These are phyloP conservation scores for Epizoanthus stellaris DNA, from an alignment of 92 coral and sea anemone genomes.

Conservation along the genomic window DNA sequence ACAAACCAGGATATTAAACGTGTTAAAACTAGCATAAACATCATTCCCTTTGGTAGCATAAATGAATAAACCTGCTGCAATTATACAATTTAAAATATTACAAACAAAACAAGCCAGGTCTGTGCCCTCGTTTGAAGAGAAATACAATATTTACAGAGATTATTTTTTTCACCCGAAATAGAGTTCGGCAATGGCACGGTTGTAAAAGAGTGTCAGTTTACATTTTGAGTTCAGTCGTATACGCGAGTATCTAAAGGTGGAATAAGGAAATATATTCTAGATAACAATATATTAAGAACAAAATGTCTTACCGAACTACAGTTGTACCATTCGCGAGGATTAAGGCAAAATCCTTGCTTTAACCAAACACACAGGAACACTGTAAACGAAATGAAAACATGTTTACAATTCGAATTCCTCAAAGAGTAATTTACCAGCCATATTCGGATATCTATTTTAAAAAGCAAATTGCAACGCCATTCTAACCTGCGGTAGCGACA, in stretches of 20 bases:
- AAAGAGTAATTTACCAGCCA: not conserved
- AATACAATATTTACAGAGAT: not conserved
- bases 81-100: not conserved
- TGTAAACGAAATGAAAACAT: not conserved
- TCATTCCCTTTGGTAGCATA: not conserved
- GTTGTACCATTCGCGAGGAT: not conserved
- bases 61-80: not conserved
- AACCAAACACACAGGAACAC: not conserved
- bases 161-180: not conserved
- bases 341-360: constrained; percentile 1
- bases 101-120: constrained; percentile 2
- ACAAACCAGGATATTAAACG: not conserved
- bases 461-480: not conserved
- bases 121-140: not conserved
- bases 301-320: constrained; percentile 15
- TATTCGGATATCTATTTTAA: not conserved
- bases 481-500: not conserved
- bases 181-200: not conserved
- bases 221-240: not conserved
- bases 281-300: not conserved
- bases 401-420: no score
- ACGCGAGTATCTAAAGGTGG: not conserved
- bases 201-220: not conserved
- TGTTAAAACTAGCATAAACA: not conserved
- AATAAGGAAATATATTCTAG: not conserved